These are phyloP conservation scores for Trichogramma pretiosum DNA, from an alignment of 1,140 invertebrate species.

Conservation along the genomic window DNA sequence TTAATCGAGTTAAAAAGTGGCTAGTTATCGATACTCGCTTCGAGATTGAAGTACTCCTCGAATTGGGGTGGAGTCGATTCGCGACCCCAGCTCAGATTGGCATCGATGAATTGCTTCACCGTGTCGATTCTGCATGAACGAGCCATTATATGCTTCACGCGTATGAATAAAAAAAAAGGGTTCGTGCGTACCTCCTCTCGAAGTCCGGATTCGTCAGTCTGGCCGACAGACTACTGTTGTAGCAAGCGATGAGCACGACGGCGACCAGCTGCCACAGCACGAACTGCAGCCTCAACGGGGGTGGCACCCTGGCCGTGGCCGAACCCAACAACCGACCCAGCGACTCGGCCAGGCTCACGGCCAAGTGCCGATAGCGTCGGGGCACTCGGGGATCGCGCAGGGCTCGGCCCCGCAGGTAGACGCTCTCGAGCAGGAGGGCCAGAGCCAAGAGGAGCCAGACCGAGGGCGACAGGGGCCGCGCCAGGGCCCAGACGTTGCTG, in stretches of 20 bases:
- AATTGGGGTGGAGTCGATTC: slow-evolving; percentile 23
- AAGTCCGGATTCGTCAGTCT: slow-evolving; percentile 31
- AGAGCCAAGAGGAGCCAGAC: slow-evolving; percentile 26
- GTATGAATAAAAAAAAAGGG: not conserved
- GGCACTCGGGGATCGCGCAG: slow-evolving; percentile 26
- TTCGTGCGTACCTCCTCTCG: slow-evolving; percentile 27
- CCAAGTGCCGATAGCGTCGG: slow-evolving; percentile 27
- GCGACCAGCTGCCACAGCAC: slow-evolving; percentile 34
- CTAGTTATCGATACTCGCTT: no score
- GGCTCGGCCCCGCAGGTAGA: slow-evolving; percentile 22
- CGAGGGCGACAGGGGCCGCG: slow-evolving; percentile 25
- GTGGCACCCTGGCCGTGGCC: slow-evolving; percentile 23
- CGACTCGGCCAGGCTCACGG: slow-evolving; percentile 28
- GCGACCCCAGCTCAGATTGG: slow-evolving; percentile 33
- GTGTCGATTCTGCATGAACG: slow-evolving; percentile 37
- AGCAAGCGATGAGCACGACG: slow-evolving; percentile 32
- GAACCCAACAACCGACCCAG: slow-evolving; percentile 30
- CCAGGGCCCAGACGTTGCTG: slow-evolving; percentile 33
- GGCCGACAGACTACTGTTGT: slow-evolving; percentile 35
- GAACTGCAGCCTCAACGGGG: slow-evolving; percentile 25
- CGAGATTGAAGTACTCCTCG: slow-evolving; percentile 25
- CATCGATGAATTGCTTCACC: slow-evolving; percentile 29
- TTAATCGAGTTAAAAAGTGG: slow-evolving; percentile 1
- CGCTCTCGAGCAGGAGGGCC: slow-evolving; percentile 20
- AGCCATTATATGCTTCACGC: not conserved